Conservation (phyloP, 2,113 vertebrate genomes). For the Mus musculus region DNA sequence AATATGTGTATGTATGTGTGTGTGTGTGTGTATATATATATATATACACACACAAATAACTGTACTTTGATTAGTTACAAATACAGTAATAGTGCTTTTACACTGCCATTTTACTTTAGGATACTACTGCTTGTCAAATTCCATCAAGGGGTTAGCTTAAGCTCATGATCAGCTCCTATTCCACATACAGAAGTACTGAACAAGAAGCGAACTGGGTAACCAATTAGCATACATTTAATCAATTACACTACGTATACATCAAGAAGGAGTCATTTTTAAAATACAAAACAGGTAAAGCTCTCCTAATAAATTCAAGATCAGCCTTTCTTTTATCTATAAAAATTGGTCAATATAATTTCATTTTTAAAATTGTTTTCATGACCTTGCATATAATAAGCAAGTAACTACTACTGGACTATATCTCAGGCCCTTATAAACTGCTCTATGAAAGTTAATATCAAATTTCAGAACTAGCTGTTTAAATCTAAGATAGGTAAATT, state of each 20-base stretch:
- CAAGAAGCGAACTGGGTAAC: neutral
- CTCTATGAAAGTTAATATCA: neutral
- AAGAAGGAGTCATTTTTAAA: conserved; percentile 41
- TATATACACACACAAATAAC: neutral
- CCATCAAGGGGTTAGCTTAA: conserved; percentile 31
- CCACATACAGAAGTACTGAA: neutral
- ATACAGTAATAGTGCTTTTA: conserved; percentile 36
- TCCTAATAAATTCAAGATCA: conserved; percentile 51
- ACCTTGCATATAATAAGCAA: neutral
- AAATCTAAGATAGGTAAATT: conserved; percentile 14
- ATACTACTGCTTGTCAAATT: conserved; percentile 24
- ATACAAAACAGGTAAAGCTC: neutral
- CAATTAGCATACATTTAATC: conserved; percentile 49
- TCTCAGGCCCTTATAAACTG: neutral
- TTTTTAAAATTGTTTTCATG: neutral
- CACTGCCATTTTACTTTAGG: neutral
- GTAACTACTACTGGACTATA: neutral
- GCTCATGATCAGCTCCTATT: conserved; percentile 23
- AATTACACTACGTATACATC: conserved; percentile 25
- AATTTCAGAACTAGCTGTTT: conserved; percentile 27
- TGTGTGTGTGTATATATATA: too few species aligned
- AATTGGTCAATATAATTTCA: conserved; percentile 7
- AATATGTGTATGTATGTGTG: too few species aligned
- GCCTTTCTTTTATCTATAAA: conserved; percentile 19
- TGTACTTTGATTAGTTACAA: conserved; percentile 4